Conservation (phyloP, 2,797 vertebrate genomes). For the Coregonus ussuriensis region DNA sequence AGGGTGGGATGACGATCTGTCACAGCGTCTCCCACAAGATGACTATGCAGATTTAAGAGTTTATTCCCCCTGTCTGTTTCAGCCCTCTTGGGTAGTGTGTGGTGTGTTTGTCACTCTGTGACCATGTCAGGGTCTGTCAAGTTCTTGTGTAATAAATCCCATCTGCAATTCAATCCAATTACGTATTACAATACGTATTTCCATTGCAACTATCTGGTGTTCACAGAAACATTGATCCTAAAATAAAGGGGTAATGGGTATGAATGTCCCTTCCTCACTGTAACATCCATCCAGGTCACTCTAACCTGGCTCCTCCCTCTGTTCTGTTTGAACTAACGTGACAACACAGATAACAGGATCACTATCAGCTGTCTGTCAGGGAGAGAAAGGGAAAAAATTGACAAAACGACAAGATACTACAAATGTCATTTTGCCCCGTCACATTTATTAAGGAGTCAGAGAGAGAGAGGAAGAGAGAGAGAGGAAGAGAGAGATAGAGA, state of each 20-base stretch:
- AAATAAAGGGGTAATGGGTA: neutral
- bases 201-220: neutral
- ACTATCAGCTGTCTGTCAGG: neutral
- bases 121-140: neutral
- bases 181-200: neutral
- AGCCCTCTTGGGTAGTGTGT: neutral
- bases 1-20: no score
- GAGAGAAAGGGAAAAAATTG: neutral
- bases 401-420: neutral
- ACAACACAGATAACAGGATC: neutral
- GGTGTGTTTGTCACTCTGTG: neutral
- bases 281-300: conserved; percentile 61
- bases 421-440: neutral
- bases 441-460: no score
- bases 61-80: no score
- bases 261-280: conserved; percentile 1
- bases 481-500: no score
- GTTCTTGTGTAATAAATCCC: neutral
- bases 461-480: neutral
- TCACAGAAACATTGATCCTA: neutral
- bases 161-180: neutral
- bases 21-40: no score
- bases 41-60: no score
- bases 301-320: conserved; percentile 31
- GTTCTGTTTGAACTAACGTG: conserved; percentile 39